phyloP scores from a whole-genome alignment of 64 coral and sea anemone species.

The Pachyseris speciosa region DNA sequence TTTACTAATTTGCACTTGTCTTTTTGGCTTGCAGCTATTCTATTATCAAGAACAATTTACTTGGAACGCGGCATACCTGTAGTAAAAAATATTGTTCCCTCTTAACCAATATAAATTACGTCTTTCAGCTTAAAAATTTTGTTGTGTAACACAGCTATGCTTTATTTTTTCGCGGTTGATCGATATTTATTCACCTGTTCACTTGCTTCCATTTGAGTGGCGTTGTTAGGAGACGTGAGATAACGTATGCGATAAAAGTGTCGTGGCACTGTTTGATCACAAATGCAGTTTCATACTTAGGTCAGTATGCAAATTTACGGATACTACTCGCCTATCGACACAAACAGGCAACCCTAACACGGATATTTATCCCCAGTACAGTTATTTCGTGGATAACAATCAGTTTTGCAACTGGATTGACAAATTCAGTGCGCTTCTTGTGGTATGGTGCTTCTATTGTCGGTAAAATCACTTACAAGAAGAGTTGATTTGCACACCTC shows the following conservation, averaged over 20 bases:
- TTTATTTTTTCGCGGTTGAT: too few relatives aligned
- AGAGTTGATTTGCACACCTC: too few relatives aligned
- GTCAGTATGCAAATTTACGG: conserved; percentile 12
- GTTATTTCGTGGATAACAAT: neutral
- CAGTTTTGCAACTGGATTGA: neutral
- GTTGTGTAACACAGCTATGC: too few relatives aligned
- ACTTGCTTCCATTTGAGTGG: neutral
- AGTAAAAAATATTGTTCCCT: too few relatives aligned
- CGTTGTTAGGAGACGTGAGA: conserved; percentile 26
- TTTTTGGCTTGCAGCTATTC: too few relatives aligned
- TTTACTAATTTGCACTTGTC: too few relatives aligned
- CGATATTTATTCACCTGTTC: conserved; percentile 13
- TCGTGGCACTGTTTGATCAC: neutral
- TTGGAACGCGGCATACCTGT: too few relatives aligned
- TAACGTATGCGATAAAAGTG: neutral
- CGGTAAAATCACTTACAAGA: neutral
- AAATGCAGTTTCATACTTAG: neutral
- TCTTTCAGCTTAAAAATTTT: too few relatives aligned
- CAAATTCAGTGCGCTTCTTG: too few relatives aligned
- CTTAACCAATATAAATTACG: too few relatives aligned
- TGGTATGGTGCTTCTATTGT: neutral
- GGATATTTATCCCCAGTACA: neutral
- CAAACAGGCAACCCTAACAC: neutral
- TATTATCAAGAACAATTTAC: too few relatives aligned
- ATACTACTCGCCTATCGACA: neutral